Conservation (phyloP, 2,113 vertebrate species). For the Pseudopodoces humilis region DNA sequence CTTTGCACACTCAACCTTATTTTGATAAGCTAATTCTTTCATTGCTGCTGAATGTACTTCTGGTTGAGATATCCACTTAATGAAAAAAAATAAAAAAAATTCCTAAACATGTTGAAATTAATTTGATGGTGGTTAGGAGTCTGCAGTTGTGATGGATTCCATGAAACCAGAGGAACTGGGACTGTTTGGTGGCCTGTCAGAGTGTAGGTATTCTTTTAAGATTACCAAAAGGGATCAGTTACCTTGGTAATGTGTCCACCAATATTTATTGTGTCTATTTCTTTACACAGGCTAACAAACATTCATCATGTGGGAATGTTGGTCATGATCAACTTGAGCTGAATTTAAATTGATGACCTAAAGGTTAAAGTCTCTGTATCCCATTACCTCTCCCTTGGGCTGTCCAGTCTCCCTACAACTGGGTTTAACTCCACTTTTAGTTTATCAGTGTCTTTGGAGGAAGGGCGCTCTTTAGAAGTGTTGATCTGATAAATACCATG, state of each 20-base stretch:
- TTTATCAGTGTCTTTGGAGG: background rate
- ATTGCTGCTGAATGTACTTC: background rate
- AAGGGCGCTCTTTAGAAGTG: background rate
- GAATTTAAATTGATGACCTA: conserved; percentile 55
- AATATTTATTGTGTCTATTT: conserved; percentile 58
- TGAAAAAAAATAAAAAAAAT: background rate
- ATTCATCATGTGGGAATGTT: conserved; percentile 49
- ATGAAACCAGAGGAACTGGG: background rate
- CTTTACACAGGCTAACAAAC: conserved; percentile 58
- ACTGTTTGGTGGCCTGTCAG: background rate
- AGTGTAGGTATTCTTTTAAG: conserved; percentile 41
- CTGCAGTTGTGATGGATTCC: background rate
- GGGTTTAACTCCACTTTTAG: background rate
- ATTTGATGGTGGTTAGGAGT: background rate
- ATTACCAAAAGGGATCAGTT: conserved; percentile 58
- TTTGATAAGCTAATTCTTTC: background rate
- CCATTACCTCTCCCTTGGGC: conserved; percentile 7
- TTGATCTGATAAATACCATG: background rate
- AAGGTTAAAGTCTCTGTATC: conserved; percentile 55
- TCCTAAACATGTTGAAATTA: background rate
- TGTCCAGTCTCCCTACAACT: background rate
- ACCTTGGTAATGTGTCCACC: conserved; percentile 63
- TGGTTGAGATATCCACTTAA: background rate
- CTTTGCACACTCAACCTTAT: background rate
- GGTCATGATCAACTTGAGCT: conserved; percentile 46